Conservation (phyloP, 2,888 invertebrate species). For the Octonoba sinensis region DNA sequence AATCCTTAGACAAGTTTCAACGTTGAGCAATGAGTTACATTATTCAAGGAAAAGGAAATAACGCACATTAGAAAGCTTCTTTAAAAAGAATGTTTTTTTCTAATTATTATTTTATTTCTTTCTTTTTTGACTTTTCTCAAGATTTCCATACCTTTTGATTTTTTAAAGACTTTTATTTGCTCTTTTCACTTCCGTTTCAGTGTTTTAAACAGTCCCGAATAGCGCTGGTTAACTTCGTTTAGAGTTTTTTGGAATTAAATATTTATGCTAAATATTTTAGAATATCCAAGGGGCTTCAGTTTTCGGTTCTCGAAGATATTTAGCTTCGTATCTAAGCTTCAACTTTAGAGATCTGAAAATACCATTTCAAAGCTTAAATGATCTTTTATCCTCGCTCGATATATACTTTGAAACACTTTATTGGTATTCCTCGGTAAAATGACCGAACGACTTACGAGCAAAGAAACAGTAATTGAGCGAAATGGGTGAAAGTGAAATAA, state of each 20-base stretch:
- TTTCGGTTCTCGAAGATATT: no score
- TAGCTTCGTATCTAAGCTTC: no score
- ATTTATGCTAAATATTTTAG: conserved; percentile 25
- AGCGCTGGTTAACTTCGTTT: conserved; percentile 28
- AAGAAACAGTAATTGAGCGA: no score
- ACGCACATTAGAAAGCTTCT: conserved; percentile 18
- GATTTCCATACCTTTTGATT: no score
- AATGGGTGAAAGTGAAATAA: no score
- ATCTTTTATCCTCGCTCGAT: no score
- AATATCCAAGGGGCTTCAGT: no score
- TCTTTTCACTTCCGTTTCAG: conserved; percentile 10
- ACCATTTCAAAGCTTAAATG: no score
- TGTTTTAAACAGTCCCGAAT: conserved; percentile 18
- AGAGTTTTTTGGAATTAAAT: conserved; percentile 53
- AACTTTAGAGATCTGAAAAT: no score
- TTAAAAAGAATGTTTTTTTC: conserved; percentile 15
- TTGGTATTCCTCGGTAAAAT: no score
- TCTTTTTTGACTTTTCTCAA: background rate
- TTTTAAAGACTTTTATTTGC: background rate
- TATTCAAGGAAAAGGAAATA: conserved; percentile 34
- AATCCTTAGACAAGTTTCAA: conserved; percentile 45
- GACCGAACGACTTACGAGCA: no score
- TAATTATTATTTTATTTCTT: background rate
- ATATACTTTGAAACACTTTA: no score
- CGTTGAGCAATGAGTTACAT: conserved; percentile 29